Evolutionary conservation across 2,888 invertebrate species (phyloP).

Genomic region (Colletes collaris): DNA sequence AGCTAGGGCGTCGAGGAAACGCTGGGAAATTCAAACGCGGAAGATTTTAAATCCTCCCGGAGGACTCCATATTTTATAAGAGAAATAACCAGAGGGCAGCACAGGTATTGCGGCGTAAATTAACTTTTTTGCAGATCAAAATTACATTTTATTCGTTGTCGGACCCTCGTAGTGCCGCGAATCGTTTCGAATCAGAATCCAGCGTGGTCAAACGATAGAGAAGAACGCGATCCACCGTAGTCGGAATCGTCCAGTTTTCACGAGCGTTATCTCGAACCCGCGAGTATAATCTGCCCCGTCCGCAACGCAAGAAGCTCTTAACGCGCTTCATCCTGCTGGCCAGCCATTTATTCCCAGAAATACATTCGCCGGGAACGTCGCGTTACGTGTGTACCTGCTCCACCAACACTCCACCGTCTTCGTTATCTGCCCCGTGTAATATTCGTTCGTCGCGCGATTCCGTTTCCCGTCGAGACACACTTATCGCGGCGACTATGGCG

Average conservation of each 20-base stretch:
- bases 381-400: constrained; percentile 45
- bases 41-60: too few species aligned
- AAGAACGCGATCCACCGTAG: background rate
- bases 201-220: too few species aligned
- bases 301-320: constrained; percentile 25
- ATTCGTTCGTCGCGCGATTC: constrained; percentile 13
- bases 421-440: constrained; percentile 29
- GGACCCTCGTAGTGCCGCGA: too few species aligned
- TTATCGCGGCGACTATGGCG: background rate
- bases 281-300: constrained; percentile 1
- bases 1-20: too few species aligned
- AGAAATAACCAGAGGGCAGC: too few species aligned
- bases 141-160: too few species aligned
- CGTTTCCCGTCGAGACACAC: constrained; percentile 4
- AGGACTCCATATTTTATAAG: too few species aligned
- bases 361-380: constrained; percentile 29
- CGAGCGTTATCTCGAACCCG: constrained; percentile 13
- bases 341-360: constrained; percentile 56
- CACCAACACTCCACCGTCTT: constrained; percentile 28
- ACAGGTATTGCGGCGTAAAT: too few species aligned
- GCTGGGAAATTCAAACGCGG: too few species aligned
- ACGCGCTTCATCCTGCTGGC: constrained; percentile 39
- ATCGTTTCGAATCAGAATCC: too few species aligned
- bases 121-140: too few species aligned
- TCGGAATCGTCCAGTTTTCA: constrained; percentile 9